Conservation (phyloP, 2,797 vertebrate species). For the Dicrostonyx torquatus region DNA sequence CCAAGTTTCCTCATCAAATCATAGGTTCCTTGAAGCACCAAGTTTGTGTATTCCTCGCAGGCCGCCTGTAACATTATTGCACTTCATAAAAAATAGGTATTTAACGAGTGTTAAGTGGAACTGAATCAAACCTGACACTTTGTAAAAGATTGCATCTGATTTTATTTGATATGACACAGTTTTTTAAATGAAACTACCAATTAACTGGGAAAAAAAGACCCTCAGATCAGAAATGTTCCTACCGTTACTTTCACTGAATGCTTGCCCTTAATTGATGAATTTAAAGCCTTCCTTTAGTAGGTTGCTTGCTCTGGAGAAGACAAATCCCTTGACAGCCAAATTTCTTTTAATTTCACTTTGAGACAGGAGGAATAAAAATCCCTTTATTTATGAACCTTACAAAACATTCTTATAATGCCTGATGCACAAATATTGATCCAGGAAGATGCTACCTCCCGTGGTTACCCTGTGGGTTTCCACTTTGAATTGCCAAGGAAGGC, state of each 20-base stretch:
- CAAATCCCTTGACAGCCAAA: conserved; percentile 80
- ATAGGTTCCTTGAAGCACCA: background rate
- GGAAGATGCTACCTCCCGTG: conserved; percentile 77
- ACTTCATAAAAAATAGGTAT: background rate
- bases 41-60: background rate
- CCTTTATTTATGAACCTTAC: conserved; percentile 79
- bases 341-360: conserved; percentile 76
- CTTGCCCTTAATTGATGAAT: conserved; percentile 86
- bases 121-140: conserved; percentile 39
- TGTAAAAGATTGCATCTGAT: conserved; percentile 45
- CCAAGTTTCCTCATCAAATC: background rate
- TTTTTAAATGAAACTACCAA: conserved; percentile 60
- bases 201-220: conserved; percentile 2
- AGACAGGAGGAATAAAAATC: conserved; percentile 65
- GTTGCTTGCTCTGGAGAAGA: conserved; percentile 81
- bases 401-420: conserved; percentile 80
- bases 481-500: conserved; percentile 74
- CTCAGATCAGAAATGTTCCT: conserved; percentile 78
- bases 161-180: conserved; percentile 55
- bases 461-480: conserved; percentile 70
- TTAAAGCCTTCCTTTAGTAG: conserved; percentile 81
- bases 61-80: background rate
- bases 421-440: conserved; percentile 81
- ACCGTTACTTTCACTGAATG: conserved; percentile 78
- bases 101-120: conserved; percentile 49